Evolutionary conservation across 2,113 vertebrate genomes (phyloP), one percentile per base, ranked within the genome.

Genomic region (Pelusios castaneus): DNA sequence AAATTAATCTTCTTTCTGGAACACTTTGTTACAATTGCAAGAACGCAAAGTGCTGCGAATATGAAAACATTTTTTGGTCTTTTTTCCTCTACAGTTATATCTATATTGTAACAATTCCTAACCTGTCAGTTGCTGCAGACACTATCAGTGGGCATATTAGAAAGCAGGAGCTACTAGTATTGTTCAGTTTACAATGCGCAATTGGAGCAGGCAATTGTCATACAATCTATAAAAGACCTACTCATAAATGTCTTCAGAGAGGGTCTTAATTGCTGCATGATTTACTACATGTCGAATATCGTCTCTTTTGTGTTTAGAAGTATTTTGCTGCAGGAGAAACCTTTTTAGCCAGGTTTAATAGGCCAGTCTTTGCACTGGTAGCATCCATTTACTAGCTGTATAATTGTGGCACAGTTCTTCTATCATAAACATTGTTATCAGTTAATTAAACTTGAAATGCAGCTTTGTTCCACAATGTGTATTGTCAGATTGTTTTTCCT

Each of bases 361-460:
- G 97, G 95, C 93, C 96, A 97, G 85, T 89, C 96, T 97, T 97
- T 94, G 92, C 96, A 1, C 91, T 96, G 97, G 96, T 96, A 97
- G 95, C 96, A 94, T 93, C 94, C 97, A 94, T 97, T 98, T 98
- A 98, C 98, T 97, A 97, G 97, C 97, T 97, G 93, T 96, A 98
- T 98, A 99, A 99, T 99, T 98, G 98, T 98, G 98, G 97, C 98
- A 98, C 98, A 97, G 97, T 98, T 90, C 97, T 96, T 97, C 96
- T 96, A 98, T 98, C 98, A 98, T 98, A 98, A 98, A 98, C 97
- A 98, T 98, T 98, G 98, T 98, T 99, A 98, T 98, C 97, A 97
- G 98, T 99, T 98, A 98, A 98, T 99, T 99, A 99, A 98, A 97
- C 97, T 95, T 97, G 97, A 98, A 98, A 98, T 97, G 96, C 98